phyloP scores from a whole-genome alignment of 2,113 vertebrate species.

The Archilochus colubris region DNA sequence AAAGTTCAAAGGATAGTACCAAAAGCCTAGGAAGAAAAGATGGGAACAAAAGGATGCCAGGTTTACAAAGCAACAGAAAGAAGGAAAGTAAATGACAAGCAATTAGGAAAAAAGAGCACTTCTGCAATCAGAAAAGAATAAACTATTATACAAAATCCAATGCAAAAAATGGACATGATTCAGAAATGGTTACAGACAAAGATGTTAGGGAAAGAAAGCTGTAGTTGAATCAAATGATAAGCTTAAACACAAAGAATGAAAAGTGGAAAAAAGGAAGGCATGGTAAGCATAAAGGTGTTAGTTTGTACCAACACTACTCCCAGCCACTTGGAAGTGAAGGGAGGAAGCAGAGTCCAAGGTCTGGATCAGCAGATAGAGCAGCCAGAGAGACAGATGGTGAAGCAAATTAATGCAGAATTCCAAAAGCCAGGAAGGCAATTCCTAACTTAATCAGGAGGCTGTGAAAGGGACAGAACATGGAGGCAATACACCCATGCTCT shows the following conservation, averaged over 20 bases:
- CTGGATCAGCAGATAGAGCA: not conserved
- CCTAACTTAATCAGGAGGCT: not conserved
- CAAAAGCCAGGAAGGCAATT: not conserved
- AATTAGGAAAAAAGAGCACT: not conserved
- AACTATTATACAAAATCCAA: not conserved
- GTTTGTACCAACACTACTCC: not conserved
- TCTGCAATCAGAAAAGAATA: not conserved
- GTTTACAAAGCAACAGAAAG: not conserved
- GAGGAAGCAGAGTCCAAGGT: not conserved
- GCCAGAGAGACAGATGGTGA: not conserved
- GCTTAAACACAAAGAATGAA: not conserved
- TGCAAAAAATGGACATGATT: not conserved
- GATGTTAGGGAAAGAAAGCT: not conserved
- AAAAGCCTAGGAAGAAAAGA: not conserved
- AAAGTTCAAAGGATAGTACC: not conserved
- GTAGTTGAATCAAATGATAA: not conserved
- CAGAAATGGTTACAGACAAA: not conserved
- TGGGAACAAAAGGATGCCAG: not conserved
- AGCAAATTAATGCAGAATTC: not conserved
- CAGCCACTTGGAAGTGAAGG: not conserved
- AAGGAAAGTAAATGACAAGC: not conserved
- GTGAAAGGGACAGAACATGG: not conserved
- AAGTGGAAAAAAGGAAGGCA: not conserved
- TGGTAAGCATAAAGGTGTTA: not conserved
- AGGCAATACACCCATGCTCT: not conserved